Conservation (phyloP, 2,888 invertebrate genomes). For the Pinctada fucata region DNA sequence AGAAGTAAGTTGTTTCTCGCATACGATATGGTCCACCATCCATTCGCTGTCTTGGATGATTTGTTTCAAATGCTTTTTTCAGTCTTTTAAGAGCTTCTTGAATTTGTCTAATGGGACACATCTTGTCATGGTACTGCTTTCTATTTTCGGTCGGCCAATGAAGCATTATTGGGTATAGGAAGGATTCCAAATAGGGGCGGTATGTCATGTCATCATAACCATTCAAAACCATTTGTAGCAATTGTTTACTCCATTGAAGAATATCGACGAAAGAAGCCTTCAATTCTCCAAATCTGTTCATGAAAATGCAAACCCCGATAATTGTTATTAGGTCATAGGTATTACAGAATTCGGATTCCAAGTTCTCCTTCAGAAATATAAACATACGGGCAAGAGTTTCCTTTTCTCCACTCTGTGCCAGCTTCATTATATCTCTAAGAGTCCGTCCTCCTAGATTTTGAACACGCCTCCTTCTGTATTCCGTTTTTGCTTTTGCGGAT, state of each 20-base stretch:
- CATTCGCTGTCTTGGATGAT: slow-evolving; percentile 51
- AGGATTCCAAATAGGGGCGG: slow-evolving; percentile 45
- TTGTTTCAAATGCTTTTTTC: slow-evolving; percentile 49
- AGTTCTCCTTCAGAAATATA: slow-evolving; percentile 36
- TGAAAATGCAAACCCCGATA: slow-evolving; percentile 40
- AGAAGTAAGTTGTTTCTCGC: slow-evolving; percentile 60
- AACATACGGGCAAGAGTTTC: slow-evolving; percentile 27
- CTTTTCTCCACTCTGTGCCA: neutral
- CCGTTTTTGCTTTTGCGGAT: slow-evolving; percentile 39
- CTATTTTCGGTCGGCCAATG: slow-evolving; percentile 50
- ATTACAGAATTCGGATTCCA: slow-evolving; percentile 34
- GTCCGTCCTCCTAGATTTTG: slow-evolving; percentile 42
- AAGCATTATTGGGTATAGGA: slow-evolving; percentile 49
- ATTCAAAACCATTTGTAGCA: slow-evolving; percentile 36
- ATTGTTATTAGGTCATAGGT: slow-evolving; percentile 45
- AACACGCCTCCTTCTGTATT: slow-evolving; percentile 48
- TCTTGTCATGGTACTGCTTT: slow-evolving; percentile 4
- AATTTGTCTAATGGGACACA: neutral
- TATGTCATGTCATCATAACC: slow-evolving; percentile 2
- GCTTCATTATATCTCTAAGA: neutral
- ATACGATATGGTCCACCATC: slow-evolving; percentile 43
- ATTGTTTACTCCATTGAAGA: slow-evolving; percentile 41
- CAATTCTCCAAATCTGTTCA: slow-evolving; percentile 8
- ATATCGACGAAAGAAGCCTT: slow-evolving; percentile 32
- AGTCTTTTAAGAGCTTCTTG: slow-evolving; percentile 7